A percentile compares a stretch with the other conserved stretches of the same genome.
phyloP scores from a whole-genome alignment of 2,113 vertebrate genomes.

The Paramormyrops kingsleyae region DNA sequence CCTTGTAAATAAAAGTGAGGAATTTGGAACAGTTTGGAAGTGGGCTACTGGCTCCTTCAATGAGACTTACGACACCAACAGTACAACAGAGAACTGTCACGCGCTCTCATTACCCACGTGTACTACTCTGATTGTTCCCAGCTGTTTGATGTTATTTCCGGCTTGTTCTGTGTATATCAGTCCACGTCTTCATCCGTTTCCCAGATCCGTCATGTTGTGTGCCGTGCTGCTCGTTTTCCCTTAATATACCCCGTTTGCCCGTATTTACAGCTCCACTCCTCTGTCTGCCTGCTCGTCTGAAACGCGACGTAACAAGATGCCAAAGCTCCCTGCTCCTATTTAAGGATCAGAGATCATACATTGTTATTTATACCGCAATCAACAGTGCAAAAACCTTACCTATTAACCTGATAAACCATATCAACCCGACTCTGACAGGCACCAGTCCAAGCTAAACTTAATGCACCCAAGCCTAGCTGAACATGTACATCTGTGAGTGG shows the following conservation, averaged over 20 bases:
- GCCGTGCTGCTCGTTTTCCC: too few relatives aligned
- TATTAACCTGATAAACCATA: background rate
- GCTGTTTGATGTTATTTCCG: too few relatives aligned
- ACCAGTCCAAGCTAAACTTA: background rate
- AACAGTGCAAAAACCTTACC: background rate
- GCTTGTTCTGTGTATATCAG: too few relatives aligned
- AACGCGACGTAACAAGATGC: too few relatives aligned
- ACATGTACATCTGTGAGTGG: background rate
- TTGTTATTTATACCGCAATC: background rate
- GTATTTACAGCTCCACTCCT: too few relatives aligned
- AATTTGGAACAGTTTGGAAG: background rate
- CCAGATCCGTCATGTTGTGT: too few relatives aligned
- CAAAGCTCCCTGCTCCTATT: background rate
- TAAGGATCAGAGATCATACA: background rate
- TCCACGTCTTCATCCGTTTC: too few relatives aligned
- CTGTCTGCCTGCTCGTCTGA: too few relatives aligned
- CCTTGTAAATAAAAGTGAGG: slow-evolving; percentile 4
- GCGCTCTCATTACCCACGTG: too few relatives aligned
- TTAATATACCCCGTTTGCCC: too few relatives aligned
- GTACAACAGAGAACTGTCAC: background rate
- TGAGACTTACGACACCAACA: background rate
- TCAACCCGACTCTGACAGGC: background rate
- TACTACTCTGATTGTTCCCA: too few relatives aligned
- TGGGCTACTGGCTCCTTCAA: background rate
- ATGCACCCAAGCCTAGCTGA: background rate